Conservation (phyloP, 2,888 invertebrate genomes). For the Dorcus hopei region DNA sequence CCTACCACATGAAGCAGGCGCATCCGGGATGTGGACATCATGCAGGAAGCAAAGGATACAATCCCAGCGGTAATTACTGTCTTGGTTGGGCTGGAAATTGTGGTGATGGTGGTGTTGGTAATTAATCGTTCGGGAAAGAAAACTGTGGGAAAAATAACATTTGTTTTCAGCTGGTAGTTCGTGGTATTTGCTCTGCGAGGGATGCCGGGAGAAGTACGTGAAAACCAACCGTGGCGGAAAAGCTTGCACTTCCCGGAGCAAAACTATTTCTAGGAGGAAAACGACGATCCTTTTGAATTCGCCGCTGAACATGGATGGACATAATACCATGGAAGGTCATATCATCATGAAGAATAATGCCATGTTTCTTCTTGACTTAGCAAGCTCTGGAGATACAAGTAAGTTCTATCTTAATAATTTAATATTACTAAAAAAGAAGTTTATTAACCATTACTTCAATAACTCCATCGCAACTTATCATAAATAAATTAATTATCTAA, state of each 20-base stretch:
- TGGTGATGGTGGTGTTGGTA: conserved; percentile 78
- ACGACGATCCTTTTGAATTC: conserved; percentile 35
- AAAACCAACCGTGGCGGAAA: conserved; percentile 45
- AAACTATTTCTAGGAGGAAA: conserved; percentile 27
- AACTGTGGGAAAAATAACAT: conserved; percentile 17
- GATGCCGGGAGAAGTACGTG: conserved; percentile 77
- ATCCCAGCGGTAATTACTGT: conserved; percentile 84
- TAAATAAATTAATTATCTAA: too few species aligned
- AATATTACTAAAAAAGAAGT: too few species aligned
- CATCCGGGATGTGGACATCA: conserved; percentile 91
- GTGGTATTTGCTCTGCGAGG: conserved; percentile 92
- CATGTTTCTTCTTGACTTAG: conserved; percentile 85
- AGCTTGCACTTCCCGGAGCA: conserved; percentile 44
- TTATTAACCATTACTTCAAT: conserved; percentile 10
- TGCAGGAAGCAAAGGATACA: conserved; percentile 86
- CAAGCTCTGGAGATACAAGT: conserved; percentile 65
- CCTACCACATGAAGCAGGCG: conserved; percentile 84
- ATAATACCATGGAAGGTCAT: conserved; percentile 51
- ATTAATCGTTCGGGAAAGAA: conserved; percentile 31
- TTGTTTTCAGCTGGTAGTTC: conserved; percentile 58
- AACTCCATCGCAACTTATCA: too few species aligned
- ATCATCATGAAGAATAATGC: conserved; percentile 90
- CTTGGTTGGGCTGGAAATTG: conserved; percentile 87
- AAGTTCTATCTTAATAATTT: conserved; percentile 3
- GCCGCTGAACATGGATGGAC: conserved; percentile 16